Evolutionary conservation across 2,113 vertebrate genomes (phyloP), one percentile per base, ranked within the genome.

Genomic region (Phylloscopus trochilus): DNA sequence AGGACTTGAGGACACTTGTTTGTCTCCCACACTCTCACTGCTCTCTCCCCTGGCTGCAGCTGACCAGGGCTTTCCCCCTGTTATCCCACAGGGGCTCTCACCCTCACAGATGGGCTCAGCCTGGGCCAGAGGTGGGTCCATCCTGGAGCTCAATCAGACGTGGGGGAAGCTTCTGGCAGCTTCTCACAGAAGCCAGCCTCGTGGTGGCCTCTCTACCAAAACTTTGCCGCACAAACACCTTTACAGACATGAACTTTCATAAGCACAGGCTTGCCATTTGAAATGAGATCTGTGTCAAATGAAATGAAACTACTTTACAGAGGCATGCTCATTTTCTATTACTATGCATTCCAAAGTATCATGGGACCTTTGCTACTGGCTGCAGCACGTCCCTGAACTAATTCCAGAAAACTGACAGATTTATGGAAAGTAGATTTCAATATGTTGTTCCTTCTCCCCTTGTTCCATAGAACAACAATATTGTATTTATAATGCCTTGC

Each of bases 371-470:
- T 91, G 43, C 43, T 67, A 30, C 39, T 63, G 43, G 59, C 33
- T 93, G 83, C 80, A 28, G 19, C 20, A 69, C 0, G 2, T 83
- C 55, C 22, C 56, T 46, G 52, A 83, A 92, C 69, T 86, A 7
- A 35, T 85, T 96, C 85, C 72, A 90, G 51, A 88, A 83, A 80
- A 26, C 15, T n/a, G 80, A 33, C 49, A 89, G 59, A 89, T 95
- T 92, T 94, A 87, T 77, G 78, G 59, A 86, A 83, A 88, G 56
- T 16, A 63, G 26, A 52, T 85, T 82, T 86, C 73, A 62, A 43
- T 20, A 33, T 1, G 6, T 69, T 26, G 11, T n/a, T 88, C 30
- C 44, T 66, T 26, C 27, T n/a, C 7, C 31, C 22, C 4, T 31
- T 47, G 20, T 33, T 90, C 80, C 37, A 73, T 1, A 51, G 55